Evolutionary conservation across 1,140 invertebrate genomes (phyloP).

Genomic region (Drosophila saltans): DNA sequence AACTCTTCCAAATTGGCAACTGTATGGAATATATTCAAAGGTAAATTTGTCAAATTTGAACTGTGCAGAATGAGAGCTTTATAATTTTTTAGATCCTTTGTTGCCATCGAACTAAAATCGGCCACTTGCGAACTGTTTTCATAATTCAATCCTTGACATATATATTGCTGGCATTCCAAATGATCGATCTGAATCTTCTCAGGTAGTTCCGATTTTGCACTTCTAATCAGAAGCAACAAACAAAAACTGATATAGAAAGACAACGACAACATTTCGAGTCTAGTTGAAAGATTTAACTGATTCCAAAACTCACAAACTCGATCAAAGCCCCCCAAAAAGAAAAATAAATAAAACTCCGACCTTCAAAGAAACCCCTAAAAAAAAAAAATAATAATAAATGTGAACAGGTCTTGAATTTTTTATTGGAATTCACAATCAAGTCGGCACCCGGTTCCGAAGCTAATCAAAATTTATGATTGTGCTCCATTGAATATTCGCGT

Average conservation of each 20-base stretch:
- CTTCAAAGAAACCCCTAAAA: background rate
- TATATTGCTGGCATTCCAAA: conserved; percentile 50
- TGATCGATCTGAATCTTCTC: conserved; percentile 29
- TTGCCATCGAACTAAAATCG: conserved; percentile 27
- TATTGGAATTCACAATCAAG: conserved; percentile 26
- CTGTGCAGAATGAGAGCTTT: conserved; percentile 47
- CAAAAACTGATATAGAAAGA: conserved; percentile 24
- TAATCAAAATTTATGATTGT: conserved; percentile 56
- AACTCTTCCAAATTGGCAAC: conserved; percentile 43
- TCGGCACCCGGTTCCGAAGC: conserved; percentile 25
- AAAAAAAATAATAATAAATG: background rate
- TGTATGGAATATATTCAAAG: conserved; percentile 50
- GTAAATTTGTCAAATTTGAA: conserved; percentile 46
- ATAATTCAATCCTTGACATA: conserved; percentile 41
- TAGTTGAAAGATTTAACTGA: conserved; percentile 1
- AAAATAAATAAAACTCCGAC: background rate
- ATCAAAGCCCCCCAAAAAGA: background rate
- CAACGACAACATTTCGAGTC: conserved; percentile 2
- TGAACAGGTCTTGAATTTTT: conserved; percentile 47
- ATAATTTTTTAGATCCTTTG: conserved; percentile 16
- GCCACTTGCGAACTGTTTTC: conserved; percentile 42
- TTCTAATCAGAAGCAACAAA: conserved; percentile 14
- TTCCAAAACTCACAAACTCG: background rate
- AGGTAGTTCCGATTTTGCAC: background rate
- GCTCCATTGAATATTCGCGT: conserved; percentile 46